Percentiles rank a stretch among this genome's conserved stretches.
phyloP scores from a whole-genome alignment of 2,888 invertebrate genomes.

The Trilocha varians region DNA sequence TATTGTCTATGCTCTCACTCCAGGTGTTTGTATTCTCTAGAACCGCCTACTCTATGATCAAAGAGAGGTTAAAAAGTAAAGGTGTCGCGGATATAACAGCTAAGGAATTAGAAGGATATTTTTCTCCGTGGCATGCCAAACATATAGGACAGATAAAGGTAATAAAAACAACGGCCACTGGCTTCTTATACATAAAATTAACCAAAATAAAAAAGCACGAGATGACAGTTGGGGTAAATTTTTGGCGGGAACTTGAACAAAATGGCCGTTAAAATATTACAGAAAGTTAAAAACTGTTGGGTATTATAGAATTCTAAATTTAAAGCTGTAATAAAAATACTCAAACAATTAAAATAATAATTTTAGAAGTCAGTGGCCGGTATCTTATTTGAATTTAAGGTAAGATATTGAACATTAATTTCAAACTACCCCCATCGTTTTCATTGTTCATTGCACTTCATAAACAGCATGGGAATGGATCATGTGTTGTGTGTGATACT shows the following conservation, averaged over 20 bases:
- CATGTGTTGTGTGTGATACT: background rate
- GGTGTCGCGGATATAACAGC: conserved; percentile 83
- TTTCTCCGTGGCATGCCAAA: conserved; percentile 90
- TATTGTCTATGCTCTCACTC: conserved; percentile 64
- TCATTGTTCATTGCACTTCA: background rate
- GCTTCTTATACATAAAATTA: background rate
- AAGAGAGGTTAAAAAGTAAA: conserved; percentile 84
- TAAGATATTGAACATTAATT: background rate
- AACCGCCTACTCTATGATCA: conserved; percentile 85
- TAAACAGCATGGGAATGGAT: background rate
- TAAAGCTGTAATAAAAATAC: too few relatives aligned
- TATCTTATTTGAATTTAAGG: background rate
- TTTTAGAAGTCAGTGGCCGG: background rate
- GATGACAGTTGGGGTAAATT: background rate
- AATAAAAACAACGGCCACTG: conserved; percentile 16
- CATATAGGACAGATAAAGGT: conserved; percentile 85
- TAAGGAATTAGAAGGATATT: conserved; percentile 84
- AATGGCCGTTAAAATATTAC: too few relatives aligned
- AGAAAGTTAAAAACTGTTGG: too few relatives aligned
- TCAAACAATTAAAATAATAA: too few relatives aligned
- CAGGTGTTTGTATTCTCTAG: conserved; percentile 92
- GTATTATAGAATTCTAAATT: too few relatives aligned
- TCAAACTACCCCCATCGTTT: background rate
- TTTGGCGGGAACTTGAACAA: too few relatives aligned
- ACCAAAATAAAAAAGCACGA: background rate